A percentile compares a stretch with the other conserved stretches of the same genome.
phyloP scores from a whole-genome alignment of 1,140 invertebrate species.

The Polyergus mexicanus region DNA sequence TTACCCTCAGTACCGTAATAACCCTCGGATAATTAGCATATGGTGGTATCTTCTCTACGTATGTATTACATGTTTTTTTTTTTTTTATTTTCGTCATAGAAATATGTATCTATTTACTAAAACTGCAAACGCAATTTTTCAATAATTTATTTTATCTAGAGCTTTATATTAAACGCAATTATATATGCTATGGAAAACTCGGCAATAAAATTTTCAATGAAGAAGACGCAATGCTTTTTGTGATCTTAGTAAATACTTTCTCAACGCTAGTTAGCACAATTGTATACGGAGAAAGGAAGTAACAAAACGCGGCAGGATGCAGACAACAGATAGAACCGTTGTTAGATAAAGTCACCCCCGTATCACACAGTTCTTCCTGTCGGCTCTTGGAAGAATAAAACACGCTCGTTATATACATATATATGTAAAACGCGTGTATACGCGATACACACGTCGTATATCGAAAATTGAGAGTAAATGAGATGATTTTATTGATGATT shows the following conservation, averaged over 20 bases:
- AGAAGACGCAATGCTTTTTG: neutral
- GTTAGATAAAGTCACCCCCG: constrained; percentile 74
- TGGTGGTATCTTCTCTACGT: constrained; percentile 12
- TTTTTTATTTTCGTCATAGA: neutral
- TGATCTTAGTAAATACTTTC: neutral
- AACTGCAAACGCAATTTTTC: constrained; percentile 11
- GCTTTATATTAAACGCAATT: neutral
- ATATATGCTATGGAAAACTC: neutral
- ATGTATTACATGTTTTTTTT: constrained; percentile 18
- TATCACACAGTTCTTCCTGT: constrained; percentile 80
- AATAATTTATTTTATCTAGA: neutral
- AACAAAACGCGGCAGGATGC: constrained; percentile 76
- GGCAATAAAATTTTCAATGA: neutral
- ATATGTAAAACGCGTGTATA: neutral
- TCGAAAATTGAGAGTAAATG: constrained; percentile 43
- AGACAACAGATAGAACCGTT: constrained; percentile 77
- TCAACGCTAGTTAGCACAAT: constrained; percentile 48
- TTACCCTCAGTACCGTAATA: constrained; percentile 69
- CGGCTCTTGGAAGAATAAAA: constrained; percentile 37
- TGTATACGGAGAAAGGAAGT: constrained; percentile 77
- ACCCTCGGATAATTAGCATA: constrained; percentile 43
- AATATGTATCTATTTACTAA: constrained; percentile 5
- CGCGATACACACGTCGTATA: neutral
- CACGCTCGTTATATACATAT: constrained; percentile 27
- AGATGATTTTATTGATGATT: constrained; percentile 63